Conservation (phyloP, 2,797 vertebrate genomes). For the Falco concolor region DNA sequence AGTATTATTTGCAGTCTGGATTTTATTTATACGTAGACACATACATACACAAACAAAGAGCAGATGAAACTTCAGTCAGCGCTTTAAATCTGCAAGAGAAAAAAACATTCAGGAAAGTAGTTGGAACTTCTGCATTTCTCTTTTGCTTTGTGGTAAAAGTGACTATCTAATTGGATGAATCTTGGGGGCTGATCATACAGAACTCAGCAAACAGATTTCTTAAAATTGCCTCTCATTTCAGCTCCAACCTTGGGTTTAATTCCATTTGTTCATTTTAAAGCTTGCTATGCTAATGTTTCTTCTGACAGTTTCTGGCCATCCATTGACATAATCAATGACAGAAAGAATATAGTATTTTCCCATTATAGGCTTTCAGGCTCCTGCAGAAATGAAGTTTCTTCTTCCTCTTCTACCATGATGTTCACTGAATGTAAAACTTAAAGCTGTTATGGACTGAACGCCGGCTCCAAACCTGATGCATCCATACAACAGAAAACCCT, state of each 20-base stretch:
- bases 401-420: neutral
- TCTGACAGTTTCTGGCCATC: neutral
- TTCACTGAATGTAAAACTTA: neutral
- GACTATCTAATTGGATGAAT: neutral
- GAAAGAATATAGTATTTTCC: neutral
- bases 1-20: neutral
- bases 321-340: neutral
- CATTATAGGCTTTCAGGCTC: neutral
- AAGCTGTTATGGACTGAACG: neutral
- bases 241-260: neutral
- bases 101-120: neutral
- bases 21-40: neutral
- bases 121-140: neutral
- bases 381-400: neutral
- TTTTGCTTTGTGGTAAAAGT: neutral
- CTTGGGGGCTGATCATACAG: neutral
- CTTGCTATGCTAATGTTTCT: neutral
- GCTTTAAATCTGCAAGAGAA: neutral
- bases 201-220: neutral
- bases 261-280: neutral
- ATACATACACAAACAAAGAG: accelerated
- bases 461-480: neutral
- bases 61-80: neutral
- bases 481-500: neutral
- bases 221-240: neutral